A percentile compares a stretch with the other conserved stretches of the same genome.
phyloP scores from a whole-genome alignment of 1,140 invertebrate species.

The Hyles euphorbiae region DNA sequence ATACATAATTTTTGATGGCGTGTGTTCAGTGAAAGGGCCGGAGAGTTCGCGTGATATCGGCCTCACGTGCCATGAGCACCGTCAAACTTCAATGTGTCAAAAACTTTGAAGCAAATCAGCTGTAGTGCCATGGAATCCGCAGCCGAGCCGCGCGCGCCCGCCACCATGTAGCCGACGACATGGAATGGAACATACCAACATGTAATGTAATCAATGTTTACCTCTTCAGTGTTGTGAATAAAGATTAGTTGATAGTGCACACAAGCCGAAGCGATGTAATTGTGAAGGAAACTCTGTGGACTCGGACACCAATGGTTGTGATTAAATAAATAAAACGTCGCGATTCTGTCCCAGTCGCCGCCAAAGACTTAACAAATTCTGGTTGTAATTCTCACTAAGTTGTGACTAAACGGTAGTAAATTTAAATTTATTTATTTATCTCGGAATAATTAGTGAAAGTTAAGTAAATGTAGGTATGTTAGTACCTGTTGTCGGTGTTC shows the following conservation, averaged over 20 bases:
- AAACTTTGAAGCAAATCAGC: slow-evolving; percentile 43
- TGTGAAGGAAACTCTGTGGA: slow-evolving; percentile 21
- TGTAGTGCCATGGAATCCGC: slow-evolving; percentile 35
- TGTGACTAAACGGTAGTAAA: slow-evolving; percentile 53
- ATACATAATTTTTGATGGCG: too few species aligned
- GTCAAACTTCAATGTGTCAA: slow-evolving; percentile 55
- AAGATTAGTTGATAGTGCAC: slow-evolving; percentile 33
- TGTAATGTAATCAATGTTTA: slow-evolving; percentile 64
- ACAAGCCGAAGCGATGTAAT: slow-evolving; percentile 38
- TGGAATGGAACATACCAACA: slow-evolving; percentile 43
- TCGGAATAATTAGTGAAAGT: slow-evolving; percentile 26
- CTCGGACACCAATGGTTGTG: slow-evolving; percentile 54
- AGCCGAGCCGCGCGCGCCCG: slow-evolving; percentile 9
- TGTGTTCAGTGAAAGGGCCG: slow-evolving; percentile 26
- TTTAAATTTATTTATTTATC: slow-evolving; percentile 46
- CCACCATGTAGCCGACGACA: slow-evolving; percentile 45
- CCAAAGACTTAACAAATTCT: slow-evolving; percentile 44
- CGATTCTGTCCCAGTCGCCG: slow-evolving; percentile 19
- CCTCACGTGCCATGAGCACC: slow-evolving; percentile 46
- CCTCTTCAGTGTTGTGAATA: slow-evolving; percentile 73
- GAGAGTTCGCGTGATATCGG: slow-evolving; percentile 26
- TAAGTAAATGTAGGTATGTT: slow-evolving; percentile 33
- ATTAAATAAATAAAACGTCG: slow-evolving; percentile 41
- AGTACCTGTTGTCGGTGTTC: slow-evolving; percentile 36
- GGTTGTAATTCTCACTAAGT: slow-evolving; percentile 59